Base-by-base conservation (phyloP, 2,113 vertebrate genomes). In the Passer montanus region DNA sequence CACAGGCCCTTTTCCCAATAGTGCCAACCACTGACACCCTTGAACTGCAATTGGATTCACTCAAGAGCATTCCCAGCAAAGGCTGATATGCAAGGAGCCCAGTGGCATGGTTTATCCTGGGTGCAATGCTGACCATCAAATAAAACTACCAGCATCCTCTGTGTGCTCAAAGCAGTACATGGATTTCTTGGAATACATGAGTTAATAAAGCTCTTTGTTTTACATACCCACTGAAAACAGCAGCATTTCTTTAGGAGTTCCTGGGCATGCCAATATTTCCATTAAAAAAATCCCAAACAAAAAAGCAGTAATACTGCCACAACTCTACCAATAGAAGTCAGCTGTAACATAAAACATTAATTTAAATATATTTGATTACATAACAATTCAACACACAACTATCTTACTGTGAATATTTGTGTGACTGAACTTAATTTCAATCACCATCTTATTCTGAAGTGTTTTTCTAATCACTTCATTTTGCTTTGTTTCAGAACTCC, bases 81-180 rank as follows among this genome's bases (percentile, higher is more conserved):
- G 14, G 24, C 24, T 53, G 66, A 23, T 22, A 1, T 3, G 3
- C 15, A 30, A 15, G 64, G 12, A 16, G 21, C 11, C 8, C 6
- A 43, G 11, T 2, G 12, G 9, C 5, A 22, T 0, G 1, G 4
- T 35, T 69, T 18, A 33, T n/a, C 26, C 17, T 11, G 22, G 4
- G 19, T 11, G 13, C 27, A 59, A 27, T 19, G 27, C 23, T 10
- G 23, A 33, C 24, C 30, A n/a, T 18, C 30, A 35, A 31, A 72
- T 23, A 35, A 73, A 64, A 6, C 7, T 31, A 8, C 16, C 39
- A 60, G 41, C 2, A 0, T 46, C 37, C 31, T 55, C 52, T 28
- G 7, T 2, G 14, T 30, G 41, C 43, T 63, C 26, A 46, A 39
- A 84, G 64, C 33, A 84, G 27, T 3, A 75, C 0, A 0, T 13